Base-by-base conservation (phyloP, 2,113 vertebrate genomes). In the Himantopus leucocephalus region DNA sequence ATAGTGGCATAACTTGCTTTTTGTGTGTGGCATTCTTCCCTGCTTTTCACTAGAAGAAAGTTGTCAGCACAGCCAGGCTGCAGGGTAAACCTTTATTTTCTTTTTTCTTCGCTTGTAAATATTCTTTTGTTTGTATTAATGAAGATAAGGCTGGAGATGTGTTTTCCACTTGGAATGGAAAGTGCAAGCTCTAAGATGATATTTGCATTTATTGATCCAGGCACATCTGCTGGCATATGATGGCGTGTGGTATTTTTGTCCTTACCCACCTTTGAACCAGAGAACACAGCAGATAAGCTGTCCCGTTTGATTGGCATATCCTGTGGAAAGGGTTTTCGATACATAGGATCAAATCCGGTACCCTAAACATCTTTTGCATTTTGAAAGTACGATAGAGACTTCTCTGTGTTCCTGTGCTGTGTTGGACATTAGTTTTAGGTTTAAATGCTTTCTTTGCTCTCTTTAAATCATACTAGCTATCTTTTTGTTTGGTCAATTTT, bases 191-290 rank as follows among this genome's bases (percentile, higher is more conserved):
- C 73, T 64, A 70, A 89, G 55, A 6, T 89, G 70, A 47, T 84
- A 78, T 96, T 96, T 96, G 85, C 88, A 93, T 96, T 93, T 96
- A 96, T 96, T 6, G 95, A 96, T 96, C 79, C 47, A 84, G 56
- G 79, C 79, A 81, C 63, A 93, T 92, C 85, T 92, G 77, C 90
- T 95, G 90, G 85, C 56, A 53, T 88, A 74, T 5, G 34, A 79
- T 93, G 88, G 71, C 0, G 1, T 90, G 71, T 88, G 74, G 67
- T 94, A 70, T 93, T 96, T 95, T 93, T 96, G 96, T 97, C 90
- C 70, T 88, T 86, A 83, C 35, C 47, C 88, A 85, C 60, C 85
- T 91, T 90, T 95, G 80, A 78, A 85, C 62, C 21, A 48, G 90
- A 93, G 43, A 48, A 86, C 67, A 74, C 59, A 66, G 41, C 84